phyloP scores from a whole-genome alignment of 2,113 vertebrate species.

The Tragulus kanchil region DNA sequence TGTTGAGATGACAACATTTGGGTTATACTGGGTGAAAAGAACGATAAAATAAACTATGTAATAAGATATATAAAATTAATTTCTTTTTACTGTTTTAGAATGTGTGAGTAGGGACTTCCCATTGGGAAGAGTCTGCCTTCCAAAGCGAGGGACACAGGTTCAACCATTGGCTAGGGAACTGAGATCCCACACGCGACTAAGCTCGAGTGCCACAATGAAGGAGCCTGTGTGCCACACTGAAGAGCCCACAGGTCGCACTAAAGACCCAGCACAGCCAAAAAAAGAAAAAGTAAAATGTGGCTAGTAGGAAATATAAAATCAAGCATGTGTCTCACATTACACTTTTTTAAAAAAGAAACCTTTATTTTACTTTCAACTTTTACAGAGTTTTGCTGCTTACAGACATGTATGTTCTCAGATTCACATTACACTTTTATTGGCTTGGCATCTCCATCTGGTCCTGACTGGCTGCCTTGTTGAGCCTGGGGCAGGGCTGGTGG shows the following conservation, averaged over 20 bases:
- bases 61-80: neutral
- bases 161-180: neutral
- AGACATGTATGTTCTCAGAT: too few relatives aligned
- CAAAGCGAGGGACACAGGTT: neutral
- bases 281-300: neutral
- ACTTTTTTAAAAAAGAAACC: too few relatives aligned
- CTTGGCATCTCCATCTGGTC: neutral
- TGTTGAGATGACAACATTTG: neutral
- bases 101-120: neutral
- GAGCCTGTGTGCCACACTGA: rapidly evolving
- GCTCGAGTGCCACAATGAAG: neutral
- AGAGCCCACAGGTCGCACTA: neutral
- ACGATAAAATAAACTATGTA: neutral
- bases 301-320: neutral
- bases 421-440: neutral
- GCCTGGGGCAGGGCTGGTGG: neutral
- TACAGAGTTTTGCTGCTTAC: too few relatives aligned
- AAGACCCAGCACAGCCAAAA: neutral
- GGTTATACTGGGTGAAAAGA: neutral
- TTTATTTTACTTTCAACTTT: too few relatives aligned
- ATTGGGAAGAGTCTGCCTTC: neutral
- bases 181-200: neutral
- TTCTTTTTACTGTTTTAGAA: neutral
- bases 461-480: neutral
- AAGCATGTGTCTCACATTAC: neutral